phyloP scores from a whole-genome alignment of 2,888 invertebrate genomes.

The Nasonovia ribisnigri region DNA sequence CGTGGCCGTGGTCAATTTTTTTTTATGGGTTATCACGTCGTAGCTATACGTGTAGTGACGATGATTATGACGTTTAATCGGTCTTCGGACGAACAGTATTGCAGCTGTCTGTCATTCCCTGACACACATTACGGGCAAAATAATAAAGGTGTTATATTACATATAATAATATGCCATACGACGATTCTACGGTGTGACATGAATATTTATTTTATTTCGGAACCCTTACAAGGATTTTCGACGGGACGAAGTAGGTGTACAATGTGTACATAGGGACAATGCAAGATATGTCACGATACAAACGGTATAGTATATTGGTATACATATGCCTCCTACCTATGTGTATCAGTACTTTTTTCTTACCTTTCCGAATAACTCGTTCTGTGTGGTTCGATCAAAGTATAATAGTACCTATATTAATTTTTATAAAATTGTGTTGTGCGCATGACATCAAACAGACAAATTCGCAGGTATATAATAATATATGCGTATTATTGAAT shows the following conservation, averaged over 20 bases:
- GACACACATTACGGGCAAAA: neutral
- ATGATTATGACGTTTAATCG: neutral
- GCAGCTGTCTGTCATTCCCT: neutral
- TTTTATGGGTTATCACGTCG: neutral
- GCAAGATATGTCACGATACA: neutral
- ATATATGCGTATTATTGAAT: neutral
- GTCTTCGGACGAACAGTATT: neutral
- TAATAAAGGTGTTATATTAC: neutral
- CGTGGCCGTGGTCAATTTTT: neutral
- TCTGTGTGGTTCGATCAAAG: too few species aligned
- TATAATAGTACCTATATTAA: too few species aligned
- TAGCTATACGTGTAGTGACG: too few species aligned
- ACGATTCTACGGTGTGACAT: neutral
- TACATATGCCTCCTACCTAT: too few species aligned
- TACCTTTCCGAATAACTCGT: too few species aligned
- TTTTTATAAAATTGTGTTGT: too few species aligned
- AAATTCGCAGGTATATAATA: neutral
- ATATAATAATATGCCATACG: neutral
- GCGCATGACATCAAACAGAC: neutral
- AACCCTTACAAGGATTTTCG: neutral
- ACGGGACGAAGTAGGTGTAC: neutral
- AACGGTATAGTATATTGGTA: too few species aligned
- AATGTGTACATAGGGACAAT: neutral
- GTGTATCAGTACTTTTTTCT: too few species aligned
- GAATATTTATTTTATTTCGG: neutral